Evolutionary conservation across 2,797 vertebrate genomes (phyloP).

Genomic region (Myiotriccus ornatus): DNA sequence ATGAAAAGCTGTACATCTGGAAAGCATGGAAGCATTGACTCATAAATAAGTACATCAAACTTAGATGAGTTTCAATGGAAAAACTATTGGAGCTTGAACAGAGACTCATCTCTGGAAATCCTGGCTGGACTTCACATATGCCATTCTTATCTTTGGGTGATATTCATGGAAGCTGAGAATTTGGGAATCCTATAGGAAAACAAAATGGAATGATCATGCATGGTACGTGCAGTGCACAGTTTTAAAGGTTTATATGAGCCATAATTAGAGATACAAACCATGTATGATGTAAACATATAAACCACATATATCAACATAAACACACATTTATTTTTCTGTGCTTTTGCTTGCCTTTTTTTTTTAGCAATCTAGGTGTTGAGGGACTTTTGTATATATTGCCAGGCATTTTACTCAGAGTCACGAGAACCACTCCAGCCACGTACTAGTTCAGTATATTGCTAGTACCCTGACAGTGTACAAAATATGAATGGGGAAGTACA

Average conservation of each 20-base stretch:
- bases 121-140: neutral
- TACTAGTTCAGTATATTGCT: neutral
- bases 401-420: neutral
- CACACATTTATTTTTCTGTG: neutral
- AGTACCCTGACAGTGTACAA: neutral
- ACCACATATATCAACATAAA: neutral
- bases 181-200: neutral
- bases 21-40: neutral
- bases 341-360: neutral
- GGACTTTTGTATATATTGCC: neutral
- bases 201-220: neutral
- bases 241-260: neutral
- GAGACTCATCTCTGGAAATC: neutral
- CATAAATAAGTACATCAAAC: neutral
- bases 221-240: neutral
- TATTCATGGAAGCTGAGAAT: neutral
- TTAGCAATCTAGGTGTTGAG: neutral
- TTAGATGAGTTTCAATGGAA: neutral
- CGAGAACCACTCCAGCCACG: neutral
- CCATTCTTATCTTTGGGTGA: neutral
- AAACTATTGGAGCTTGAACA: neutral
- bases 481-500: neutral
- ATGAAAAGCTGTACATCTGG: neutral
- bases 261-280: neutral
- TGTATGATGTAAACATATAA: neutral